phyloP scores from a whole-genome alignment of 2,113 vertebrate species.

The Brachyhypopomus gauderio region DNA sequence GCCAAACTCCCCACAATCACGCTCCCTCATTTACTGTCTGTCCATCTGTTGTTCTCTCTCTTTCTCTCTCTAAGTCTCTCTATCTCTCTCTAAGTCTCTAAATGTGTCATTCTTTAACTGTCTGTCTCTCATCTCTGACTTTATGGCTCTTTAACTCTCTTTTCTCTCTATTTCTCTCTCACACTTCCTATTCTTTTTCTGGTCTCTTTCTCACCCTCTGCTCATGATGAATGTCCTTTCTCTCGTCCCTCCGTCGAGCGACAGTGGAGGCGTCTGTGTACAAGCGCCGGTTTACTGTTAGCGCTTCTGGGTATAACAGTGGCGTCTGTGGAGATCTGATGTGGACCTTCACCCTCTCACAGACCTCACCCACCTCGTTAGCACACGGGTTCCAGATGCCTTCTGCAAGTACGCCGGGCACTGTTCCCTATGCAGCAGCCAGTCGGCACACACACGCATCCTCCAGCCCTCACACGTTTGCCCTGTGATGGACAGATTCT shows the following conservation, averaged over 20 bases:
- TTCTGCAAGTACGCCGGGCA: neutral
- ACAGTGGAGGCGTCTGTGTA: neutral
- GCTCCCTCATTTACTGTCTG: constrained; percentile 2
- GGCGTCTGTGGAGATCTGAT: neutral
- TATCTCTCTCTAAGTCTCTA: neutral
- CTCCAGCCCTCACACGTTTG: neutral
- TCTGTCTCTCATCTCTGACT: neutral
- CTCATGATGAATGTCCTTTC: constrained; percentile 8
- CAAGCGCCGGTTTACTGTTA: constrained; percentile 19
- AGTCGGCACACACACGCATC: neutral
- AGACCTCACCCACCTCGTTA: neutral
- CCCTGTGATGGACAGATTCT: constrained; percentile 14
- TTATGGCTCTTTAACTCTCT: constrained; percentile 5
- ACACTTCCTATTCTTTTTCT: neutral
- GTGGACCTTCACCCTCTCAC: neutral
- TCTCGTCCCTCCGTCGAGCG: constrained; percentile 6
- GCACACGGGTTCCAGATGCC: constrained; percentile 1
- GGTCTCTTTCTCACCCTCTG: neutral
- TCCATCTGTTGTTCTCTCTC: constrained; percentile 5
- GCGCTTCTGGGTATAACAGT: neutral
- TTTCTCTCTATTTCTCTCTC: neutral
- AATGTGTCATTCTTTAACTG: constrained; percentile 9
- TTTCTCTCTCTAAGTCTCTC: neutral
- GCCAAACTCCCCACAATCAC: constrained; percentile 15
- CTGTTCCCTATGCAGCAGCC: neutral